Conservation (phyloP, 23 tunicate genomes). For the Aplidium turbinatum region DNA sequence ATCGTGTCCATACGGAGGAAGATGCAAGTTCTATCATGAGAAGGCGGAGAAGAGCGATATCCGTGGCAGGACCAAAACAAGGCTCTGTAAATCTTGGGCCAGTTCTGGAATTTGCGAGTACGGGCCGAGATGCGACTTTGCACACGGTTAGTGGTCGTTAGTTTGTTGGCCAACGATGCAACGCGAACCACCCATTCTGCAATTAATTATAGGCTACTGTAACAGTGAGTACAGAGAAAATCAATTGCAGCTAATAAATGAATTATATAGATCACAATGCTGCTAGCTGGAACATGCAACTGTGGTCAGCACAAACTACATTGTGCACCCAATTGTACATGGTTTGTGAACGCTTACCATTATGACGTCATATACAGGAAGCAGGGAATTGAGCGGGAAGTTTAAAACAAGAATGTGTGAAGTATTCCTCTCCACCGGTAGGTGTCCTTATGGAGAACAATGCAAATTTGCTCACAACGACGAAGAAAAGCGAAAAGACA, state of each 20-base stretch:
- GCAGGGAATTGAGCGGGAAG: slow-evolving; percentile 62
- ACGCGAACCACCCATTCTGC: too few relatives aligned
- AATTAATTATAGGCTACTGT: too few relatives aligned
- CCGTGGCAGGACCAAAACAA: slow-evolving; percentile 61
- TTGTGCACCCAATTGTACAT: too few relatives aligned
- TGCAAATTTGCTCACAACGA: slow-evolving; percentile 88
- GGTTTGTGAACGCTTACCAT: too few relatives aligned
- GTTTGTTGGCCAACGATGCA: too few relatives aligned
- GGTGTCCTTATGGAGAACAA: slow-evolving; percentile 87
- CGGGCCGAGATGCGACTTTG: slow-evolving; percentile 86
- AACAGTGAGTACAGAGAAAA: too few relatives aligned
- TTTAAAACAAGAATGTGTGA: slow-evolving; percentile 81
- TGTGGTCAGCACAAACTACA: too few relatives aligned
- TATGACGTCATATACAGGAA: too few relatives aligned
- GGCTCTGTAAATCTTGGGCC: slow-evolving; percentile 74
- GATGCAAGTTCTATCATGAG: slow-evolving; percentile 73
- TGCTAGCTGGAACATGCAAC: too few relatives aligned
- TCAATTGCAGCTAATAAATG: too few relatives aligned
- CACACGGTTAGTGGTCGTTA: slow-evolving; percentile 59
- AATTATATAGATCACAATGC: too few relatives aligned
- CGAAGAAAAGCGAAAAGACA: slow-evolving; percentile 59
- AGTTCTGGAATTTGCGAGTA: slow-evolving; percentile 61
- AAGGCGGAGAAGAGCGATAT: slow-evolving; percentile 32
- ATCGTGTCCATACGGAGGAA: slow-evolving; percentile 66
- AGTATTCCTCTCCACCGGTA: slow-evolving; percentile 69